Base-by-base conservation (phyloP, 92 coral and sea anemone genomes). In the Bergia sp. region DNA sequence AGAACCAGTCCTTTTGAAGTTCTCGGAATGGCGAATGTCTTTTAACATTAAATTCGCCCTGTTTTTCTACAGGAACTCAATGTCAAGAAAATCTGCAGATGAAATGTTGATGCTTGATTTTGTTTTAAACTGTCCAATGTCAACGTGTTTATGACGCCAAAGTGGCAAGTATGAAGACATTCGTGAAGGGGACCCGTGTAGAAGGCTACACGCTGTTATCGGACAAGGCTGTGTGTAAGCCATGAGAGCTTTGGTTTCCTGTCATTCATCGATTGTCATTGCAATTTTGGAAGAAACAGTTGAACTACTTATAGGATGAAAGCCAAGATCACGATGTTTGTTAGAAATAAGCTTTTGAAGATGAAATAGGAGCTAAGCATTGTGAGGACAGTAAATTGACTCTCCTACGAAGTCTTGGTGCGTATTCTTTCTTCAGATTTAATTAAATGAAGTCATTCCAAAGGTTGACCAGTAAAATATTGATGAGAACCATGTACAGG, bases 61-160 rank as follows among this genome's bases (percentile, higher is more conserved):
- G 10, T 79, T 86, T 37, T 49, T 76, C 67, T 77, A 5, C 69
- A 95, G 96, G 93, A 91, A 93, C 77, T 92, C 98, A 12, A 73
- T 81, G 69, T 86, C 94, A 73, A 88, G 98, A 86, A 95, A 95
- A 65, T 91, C 93, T 6, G 95, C 95, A 12, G 98, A 95, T 11
- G 96, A 95, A 74, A 89, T 95, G 71, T 86, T 95, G 29, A 92
- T 57, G 86, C 93, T 86, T 86, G 88, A 73, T 88, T 95, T 95
- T 76, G 94, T 95, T 71, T 64, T 73, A 44, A 95, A 95, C 91
- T 92, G 93, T 8, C 82, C 98, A 6, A 89, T 95, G 83, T 93
- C 98, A 8, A 95, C 98, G n/a, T 95, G 94, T 57, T 92, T 95
- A 93, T 95, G 39, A 89, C 87, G 37, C 73, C 55, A 80, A 47